Evolutionary conservation across 2,888 invertebrate species (phyloP), one percentile per base, ranked within the genome.

Genomic region (Drosophila dives): DNA sequence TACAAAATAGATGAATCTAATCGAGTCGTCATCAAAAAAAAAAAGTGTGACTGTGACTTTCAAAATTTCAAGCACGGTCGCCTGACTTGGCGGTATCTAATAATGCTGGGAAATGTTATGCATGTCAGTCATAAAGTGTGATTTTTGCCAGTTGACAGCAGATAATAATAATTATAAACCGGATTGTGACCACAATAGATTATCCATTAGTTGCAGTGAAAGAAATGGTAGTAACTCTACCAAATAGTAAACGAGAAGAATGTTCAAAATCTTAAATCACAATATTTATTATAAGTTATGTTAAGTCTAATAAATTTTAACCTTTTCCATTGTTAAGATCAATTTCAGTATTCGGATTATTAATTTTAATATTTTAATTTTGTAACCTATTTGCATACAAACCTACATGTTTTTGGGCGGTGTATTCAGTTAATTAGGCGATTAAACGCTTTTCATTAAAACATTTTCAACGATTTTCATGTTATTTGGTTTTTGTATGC

Each of bases 401-500:
- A 36, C 20, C 8, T 10, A 23, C 11, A 34, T 26, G 20, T 78
- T 70, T 75, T 75, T 26, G 50, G 23, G n/a, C 67, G 62, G 77
- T 78, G 80, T 65, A 61, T 23, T 32, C 50, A 40, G 63, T 74
- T 61, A 72, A 79, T 79, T 75, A 77, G 72, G 82, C 86, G 87
- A 76, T 82, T 84, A 84, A 85, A 71, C 64, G 75, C 70, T 60
- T 74, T 86, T 70, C 80, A 77, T 86, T 81, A 84, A 80, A 75
- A 67, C 82, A 70, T 84, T 67, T 73, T 77, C 55, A 51, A 80
- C 67, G 68, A 72, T 80, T 82, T 76, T 74, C 63, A 74, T 60
- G 67, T 74, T 69, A 61, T 77, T 67, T 59, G 53, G 29, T 56
- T 36, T 17, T 17, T 34, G 17, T 55, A n/a, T 55, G 15, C 38